These are phyloP conservation scores for Aphrocallistes beatrix DNA, from an alignment of 37 sponge, comb jelly and placozoan species.

Conservation along the genomic window DNA sequence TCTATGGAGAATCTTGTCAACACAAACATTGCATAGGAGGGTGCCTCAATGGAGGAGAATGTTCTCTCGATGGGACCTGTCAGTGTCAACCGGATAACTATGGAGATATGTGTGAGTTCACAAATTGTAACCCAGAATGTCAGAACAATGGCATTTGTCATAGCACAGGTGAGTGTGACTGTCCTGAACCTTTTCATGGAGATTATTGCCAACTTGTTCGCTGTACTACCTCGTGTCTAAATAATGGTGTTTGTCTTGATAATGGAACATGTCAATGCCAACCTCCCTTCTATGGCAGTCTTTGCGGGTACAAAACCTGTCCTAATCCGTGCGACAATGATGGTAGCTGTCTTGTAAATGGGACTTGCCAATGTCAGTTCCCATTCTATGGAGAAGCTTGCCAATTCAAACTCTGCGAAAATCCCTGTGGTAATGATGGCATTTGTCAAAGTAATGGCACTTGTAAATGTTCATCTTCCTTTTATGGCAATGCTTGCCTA, in stretches of 20 bases:
- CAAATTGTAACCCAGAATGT: not conserved
- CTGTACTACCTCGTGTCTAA: not conserved
- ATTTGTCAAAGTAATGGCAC: too few species aligned
- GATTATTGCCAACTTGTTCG: too few species aligned
- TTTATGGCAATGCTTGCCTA: too few species aligned
- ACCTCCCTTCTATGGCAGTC: not conserved
- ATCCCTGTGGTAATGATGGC: not conserved
- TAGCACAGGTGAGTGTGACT: too few species aligned
- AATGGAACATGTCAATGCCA: conserved; percentile 9
- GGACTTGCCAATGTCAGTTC: too few species aligned
- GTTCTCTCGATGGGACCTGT: not conserved
- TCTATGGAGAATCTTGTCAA: not conserved
- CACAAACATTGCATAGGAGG: not conserved
- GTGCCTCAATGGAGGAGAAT: not conserved
- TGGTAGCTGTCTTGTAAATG: too few species aligned
- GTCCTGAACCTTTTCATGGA: too few species aligned
- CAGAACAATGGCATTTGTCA: too few species aligned
- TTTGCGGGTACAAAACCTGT: not conserved
- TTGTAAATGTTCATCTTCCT: too few species aligned
- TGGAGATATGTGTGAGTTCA: not conserved
- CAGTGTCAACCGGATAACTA: not conserved
- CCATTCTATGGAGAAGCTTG: too few species aligned
- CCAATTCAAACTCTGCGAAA: too few species aligned
- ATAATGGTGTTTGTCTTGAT: not conserved
- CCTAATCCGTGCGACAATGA: not conserved